A percentile compares a stretch with the other conserved stretches of the same genome.
These are phyloP conservation scores for Peucedramus taeniatus DNA, from an alignment of 2,113 vertebrate species.

Conservation along the genomic window DNA sequence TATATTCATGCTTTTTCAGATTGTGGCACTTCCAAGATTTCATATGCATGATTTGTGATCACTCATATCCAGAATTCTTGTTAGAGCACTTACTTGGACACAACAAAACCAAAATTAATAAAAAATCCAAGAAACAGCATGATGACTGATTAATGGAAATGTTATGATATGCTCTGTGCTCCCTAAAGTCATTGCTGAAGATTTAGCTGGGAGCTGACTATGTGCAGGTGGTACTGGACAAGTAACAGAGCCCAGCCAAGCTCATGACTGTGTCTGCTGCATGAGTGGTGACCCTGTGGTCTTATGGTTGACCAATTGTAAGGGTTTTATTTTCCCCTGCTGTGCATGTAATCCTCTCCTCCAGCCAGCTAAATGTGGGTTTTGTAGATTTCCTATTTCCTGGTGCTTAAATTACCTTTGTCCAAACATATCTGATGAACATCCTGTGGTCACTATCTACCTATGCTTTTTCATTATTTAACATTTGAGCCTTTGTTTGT, in stretches of 20 bases:
- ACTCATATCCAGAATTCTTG: conserved; percentile 13
- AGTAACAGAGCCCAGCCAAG: neutral
- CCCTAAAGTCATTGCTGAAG: neutral
- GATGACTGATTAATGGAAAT: conserved; percentile 15
- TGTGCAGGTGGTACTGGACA: neutral
- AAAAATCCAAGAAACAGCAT: neutral
- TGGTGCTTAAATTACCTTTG: neutral
- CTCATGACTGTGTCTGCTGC: neutral
- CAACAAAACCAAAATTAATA: conserved; percentile 1
- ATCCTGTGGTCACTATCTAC: neutral
- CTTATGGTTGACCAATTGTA: neutral
- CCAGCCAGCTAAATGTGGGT: neutral
- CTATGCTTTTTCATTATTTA: neutral
- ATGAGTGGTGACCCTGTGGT: neutral
- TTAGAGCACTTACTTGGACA: conserved; percentile 13
- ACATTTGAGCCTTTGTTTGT: neutral
- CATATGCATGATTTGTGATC: conserved; percentile 15
- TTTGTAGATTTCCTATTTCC: neutral
- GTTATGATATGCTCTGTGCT: neutral
- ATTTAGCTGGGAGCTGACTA: conserved; percentile 12
- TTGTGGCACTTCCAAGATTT: conserved; percentile 21
- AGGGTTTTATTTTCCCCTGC: neutral
- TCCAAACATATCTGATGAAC: neutral
- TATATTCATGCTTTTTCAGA: conserved; percentile 60
- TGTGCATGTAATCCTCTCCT: neutral